phyloP scores from a whole-genome alignment of 37 sponge, comb jelly and placozoan genomes.

The Cladorhizidae sp. region DNA sequence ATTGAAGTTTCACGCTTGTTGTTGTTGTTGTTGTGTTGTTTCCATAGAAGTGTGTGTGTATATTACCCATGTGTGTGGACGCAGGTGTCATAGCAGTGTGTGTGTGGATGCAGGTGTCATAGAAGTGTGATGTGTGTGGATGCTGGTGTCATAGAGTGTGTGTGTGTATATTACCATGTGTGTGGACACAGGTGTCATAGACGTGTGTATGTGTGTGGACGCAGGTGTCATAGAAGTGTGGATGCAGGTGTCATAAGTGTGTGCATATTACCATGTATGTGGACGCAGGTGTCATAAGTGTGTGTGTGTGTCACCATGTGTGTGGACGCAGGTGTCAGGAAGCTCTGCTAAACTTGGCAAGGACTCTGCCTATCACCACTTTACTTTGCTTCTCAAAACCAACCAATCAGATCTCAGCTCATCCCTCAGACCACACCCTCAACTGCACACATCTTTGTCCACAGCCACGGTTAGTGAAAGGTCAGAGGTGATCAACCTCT shows the following conservation, averaged over 20 bases:
- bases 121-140: too few relatives aligned
- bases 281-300: not conserved
- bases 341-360: conserved; percentile 66
- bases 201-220: not conserved
- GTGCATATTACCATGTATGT: not conserved
- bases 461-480: conserved; percentile 65
- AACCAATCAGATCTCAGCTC: conserved; percentile 30
- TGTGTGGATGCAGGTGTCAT: not conserved
- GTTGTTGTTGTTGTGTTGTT: too few relatives aligned
- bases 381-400: conserved; percentile 72
- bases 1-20: too few relatives aligned
- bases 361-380: conserved; percentile 77
- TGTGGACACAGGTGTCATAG: too few relatives aligned
- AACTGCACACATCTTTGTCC: conserved; percentile 11
- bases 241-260: not conserved
- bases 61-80: too few relatives aligned
- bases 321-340: conserved; percentile 73
- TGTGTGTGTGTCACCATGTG: not conserved
- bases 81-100: too few relatives aligned
- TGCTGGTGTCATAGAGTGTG: too few relatives aligned
- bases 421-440: conserved; percentile 28
- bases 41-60: too few relatives aligned
- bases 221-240: not conserved
- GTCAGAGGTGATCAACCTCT: conserved; percentile 36
- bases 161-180: too few relatives aligned